A percentile compares a stretch with the other conserved stretches of the same genome.
These are phyloP conservation scores for Bombus ignitus DNA, from an alignment of 1,140 invertebrate genomes.

Conservation along the genomic window DNA sequence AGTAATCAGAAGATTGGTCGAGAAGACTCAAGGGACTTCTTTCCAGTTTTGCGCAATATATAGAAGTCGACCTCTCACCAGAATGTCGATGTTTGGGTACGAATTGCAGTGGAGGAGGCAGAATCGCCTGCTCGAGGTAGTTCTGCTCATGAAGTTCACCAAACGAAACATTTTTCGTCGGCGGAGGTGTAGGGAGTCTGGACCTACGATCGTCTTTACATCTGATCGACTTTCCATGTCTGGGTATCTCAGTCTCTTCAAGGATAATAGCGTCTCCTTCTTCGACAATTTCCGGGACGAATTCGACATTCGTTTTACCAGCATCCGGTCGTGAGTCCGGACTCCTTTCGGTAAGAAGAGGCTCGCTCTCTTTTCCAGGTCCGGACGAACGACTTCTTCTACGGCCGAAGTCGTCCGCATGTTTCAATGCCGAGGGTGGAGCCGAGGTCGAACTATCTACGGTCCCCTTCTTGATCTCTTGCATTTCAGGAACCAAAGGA, in stretches of 20 bases:
- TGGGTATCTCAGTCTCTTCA: conserved; percentile 72
- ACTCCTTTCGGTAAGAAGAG: conserved; percentile 66
- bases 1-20: too few species aligned
- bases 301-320: conserved; percentile 66
- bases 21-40: too few species aligned
- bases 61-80: conserved; percentile 58
- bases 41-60: too few species aligned
- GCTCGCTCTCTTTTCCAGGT: conserved; percentile 66
- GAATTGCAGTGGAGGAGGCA: conserved; percentile 78
- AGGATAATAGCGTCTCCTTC: conserved; percentile 74
- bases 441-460: background rate
- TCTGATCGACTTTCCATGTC: conserved; percentile 61
- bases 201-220: conserved; percentile 66
- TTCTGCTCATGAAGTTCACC: conserved; percentile 77
- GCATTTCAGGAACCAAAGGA: conserved; percentile 61
- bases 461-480: conserved; percentile 7
- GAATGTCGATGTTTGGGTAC: conserved; percentile 77
- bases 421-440: conserved; percentile 63
- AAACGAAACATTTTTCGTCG: conserved; percentile 81
- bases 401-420: conserved; percentile 49
- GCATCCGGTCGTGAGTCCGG: conserved; percentile 57
- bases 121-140: conserved; percentile 76
- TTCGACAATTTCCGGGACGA: conserved; percentile 73
- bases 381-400: conserved; percentile 37
- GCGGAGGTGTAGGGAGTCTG: conserved; percentile 78